Conservation (phyloP, 2,797 vertebrate genomes). For the Cottoperca gobio region DNA sequence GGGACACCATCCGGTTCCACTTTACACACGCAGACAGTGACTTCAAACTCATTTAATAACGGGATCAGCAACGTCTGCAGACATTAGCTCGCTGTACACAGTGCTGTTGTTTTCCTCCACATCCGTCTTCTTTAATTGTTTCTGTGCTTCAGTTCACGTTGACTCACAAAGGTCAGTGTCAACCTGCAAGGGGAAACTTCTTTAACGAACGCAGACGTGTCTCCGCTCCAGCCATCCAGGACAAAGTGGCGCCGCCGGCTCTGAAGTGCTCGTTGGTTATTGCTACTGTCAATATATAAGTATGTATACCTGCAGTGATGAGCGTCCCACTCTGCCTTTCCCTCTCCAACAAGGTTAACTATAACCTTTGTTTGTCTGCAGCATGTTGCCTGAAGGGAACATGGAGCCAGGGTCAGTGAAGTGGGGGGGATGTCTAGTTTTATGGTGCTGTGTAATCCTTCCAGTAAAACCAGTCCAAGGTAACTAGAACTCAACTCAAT, state of each 20-base stretch:
- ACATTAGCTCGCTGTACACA: too few species aligned
- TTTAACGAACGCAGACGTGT: too few species aligned
- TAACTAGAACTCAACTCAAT: constrained; percentile 41
- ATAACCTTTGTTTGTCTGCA: constrained; percentile 38
- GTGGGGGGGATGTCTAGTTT: constrained; percentile 32
- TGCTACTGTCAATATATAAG: too few species aligned
- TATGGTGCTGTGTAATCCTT: constrained; percentile 57
- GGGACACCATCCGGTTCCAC: too few species aligned
- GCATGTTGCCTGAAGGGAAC: constrained; percentile 13
- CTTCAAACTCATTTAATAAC: too few species aligned
- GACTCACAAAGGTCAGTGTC: background rate
- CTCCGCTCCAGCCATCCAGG: background rate
- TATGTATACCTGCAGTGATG: too few species aligned
- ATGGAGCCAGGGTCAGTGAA: background rate
- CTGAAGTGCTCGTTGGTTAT: too few species aligned
- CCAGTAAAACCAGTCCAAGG: constrained; percentile 65
- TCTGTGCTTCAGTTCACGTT: rapidly evolving
- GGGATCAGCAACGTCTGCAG: too few species aligned
- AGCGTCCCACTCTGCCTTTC: background rate
- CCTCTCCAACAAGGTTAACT: background rate
- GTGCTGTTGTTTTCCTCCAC: too few species aligned
- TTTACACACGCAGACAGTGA: too few species aligned
- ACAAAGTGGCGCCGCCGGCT: too few species aligned
- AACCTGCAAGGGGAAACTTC: background rate
- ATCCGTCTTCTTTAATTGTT: background rate